Evolutionary conservation across 1,140 invertebrate genomes (phyloP), one percentile per base, ranked within the genome.

Genomic region (Brachionus sp.): DNA sequence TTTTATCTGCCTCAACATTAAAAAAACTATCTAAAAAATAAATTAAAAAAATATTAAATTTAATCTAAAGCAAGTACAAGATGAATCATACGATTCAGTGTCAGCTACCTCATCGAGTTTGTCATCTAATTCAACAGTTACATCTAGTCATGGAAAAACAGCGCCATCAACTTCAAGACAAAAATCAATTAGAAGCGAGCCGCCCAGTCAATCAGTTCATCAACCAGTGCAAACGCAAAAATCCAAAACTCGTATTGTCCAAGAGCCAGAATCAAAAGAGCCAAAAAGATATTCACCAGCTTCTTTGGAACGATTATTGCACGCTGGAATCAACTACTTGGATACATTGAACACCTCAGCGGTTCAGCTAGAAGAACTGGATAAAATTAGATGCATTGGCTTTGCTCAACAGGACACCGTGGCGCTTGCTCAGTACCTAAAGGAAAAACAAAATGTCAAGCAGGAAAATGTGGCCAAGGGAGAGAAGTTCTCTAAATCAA

Each of bases 331-430:
- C 35, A 87, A 87, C 78, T 86, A 87, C 19, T 84, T 89, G 84
- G 89, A 90, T 70, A 86, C 86, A 42, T 86, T 89, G 86, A 87
- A 89, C 64, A 86, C 87, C 84, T 86, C 86, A 3, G 83, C 88
- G 50, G 84, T 86, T 64, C 88, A 89, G 82, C 68, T 89, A 12
- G 85, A 86, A 5, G 84, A 87, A 13, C 84, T 89, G 37, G 89
- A 89, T 78, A 85, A 87, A 44, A 87, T 87, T 0, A 75, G 87
- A 23, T 87, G 86, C 19, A 84, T 89, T 7, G 86, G 87, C 6
- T 83, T 89, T 77, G 88, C 89, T 9, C 89, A 89, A 78, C 89
- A 89, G 83, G 89, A 89, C 84, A 87, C 87, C 5, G 87, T 89
- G 6, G 86, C 88, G 39, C 84, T 90, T 12, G 88, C 88, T 35